Base-by-base conservation (phyloP, 2,888 invertebrate genomes). In the Scaeva pyrastri region DNA sequence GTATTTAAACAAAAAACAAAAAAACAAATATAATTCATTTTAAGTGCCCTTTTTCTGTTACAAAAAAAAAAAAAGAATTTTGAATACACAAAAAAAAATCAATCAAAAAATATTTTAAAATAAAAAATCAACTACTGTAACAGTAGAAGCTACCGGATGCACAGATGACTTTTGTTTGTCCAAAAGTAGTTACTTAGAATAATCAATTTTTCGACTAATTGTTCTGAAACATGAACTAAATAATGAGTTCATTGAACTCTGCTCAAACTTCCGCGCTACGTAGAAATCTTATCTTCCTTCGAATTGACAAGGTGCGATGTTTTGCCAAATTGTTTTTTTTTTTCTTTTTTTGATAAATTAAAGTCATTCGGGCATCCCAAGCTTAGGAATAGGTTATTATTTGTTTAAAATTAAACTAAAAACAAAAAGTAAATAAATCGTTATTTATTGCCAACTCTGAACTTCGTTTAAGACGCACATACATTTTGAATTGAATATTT, bases 21-120 rank as follows among this genome's bases (percentile, higher is more conserved):
- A n/a, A 41, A 10, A 39, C 23, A 52, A 2, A 52, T 52, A 23
- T 55, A 81, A 85, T 81, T 76, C 75, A 76, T 85, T 86, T 86
- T 82, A 86, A 86, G 86, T 86, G 86, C 58, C 86, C 86, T 86
- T 86, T 84, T 78, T 74, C 73, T 74, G 82, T 77, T 86, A 66
- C 58, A 75, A 64, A 23, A 60, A 62, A 58, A 56, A 66, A 58
- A 58, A 73, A 14, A 62, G 8, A 50, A 71, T 23, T 73, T 62
- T 68, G 7, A 74, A 84, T 58, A 62, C 43, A 62, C 43, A 52
- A 39, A 39, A 64, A 70, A 55, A 2, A 43, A 56, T 41, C 60
- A 68, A 48, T 16, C 1, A 52, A 68, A 50, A 56, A 45, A 62
- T 45, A 43, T 36, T 11, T 43, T 7, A 16, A 36, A 19, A 41